Base-by-base conservation (phyloP, 2,797 vertebrate genomes). In the Tinamus major region DNA sequence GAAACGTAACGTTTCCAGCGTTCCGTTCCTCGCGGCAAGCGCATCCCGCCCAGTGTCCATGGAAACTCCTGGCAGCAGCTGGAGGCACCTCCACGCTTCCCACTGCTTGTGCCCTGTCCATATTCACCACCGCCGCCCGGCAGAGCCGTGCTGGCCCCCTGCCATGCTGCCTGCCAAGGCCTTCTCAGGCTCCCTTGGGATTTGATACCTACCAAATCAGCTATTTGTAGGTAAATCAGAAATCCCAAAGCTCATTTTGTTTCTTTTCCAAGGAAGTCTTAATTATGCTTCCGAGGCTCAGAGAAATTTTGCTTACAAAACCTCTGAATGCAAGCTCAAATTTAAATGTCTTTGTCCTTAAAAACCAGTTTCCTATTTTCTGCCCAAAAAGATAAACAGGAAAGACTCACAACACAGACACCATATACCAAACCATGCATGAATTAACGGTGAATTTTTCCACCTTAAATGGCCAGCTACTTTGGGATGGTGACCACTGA, bases 401-500 rank as follows among this genome's bases (percentile, higher is more conserved):
- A 67, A 93, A 79, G 23, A 42, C 20, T 84, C 37, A 26, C n/a
- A 55, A 53, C 46, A 61, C 26, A 65, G 56, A 79, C 78, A 53
- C 72, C 58, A 14, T 9, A 39, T 75, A 70, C 61, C 74, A 86
- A 89, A 79, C 87, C 89, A 93, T 1, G 2, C 41, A 65, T 79
- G 84, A 94, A 90, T 76, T 91, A 70, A 86, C 55, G 65, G 81
- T 90, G 86, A 90, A 42, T 87, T 89, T 90, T 94, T 94, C 93
- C 95, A 91, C 46, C 78, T 94, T 95, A 93, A 90, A 92, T 65
- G 48, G 85, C 49, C 83, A 85, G 74, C 63, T 74, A 49, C 27
- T 82, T 77, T 20, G 80, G 88, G 56, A 95, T 64, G 90, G 90
- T 84, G 94, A 94, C 85, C 92, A 62, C 92, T 94, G 96, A 96